Evolutionary conservation across 2,797 vertebrate genomes (phyloP), one percentile per base, ranked within the genome.

Genomic region (Coregonus ussuriensis): DNA sequence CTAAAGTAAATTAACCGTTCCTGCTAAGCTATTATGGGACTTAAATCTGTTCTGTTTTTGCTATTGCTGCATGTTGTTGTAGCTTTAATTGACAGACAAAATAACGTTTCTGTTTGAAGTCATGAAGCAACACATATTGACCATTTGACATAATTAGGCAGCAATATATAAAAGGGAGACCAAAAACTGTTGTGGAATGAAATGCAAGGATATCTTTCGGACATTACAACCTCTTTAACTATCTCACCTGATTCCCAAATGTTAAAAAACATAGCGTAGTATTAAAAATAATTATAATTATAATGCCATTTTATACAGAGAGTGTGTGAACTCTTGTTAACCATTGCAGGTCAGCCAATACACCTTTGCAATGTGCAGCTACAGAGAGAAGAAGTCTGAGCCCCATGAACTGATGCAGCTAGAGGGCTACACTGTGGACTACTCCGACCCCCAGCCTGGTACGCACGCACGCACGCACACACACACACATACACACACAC

Each of bases 331-430:
- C 47, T 9, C 9, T 66, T 77, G 68, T 80, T 75, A 41, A 16
- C 6, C 51, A 33, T 41, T 51, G 7, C 92, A 99, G 98, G 98
- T 99, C 82, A 99, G 98, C 91, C 98, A 99, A 85, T 99, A 99
- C 87, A 99, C 98, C 1, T 99, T 99, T 86, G 98, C 97, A 75
- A 99, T 99, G 97, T 99, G 98, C 93, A 99, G 97, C 92, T 99
- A 98, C 82, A 95, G 97, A 93, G 97, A 99, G 91, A 99, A 98
- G 89, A 99, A 98, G 82, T 96, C 97, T 0, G 98, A 99, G 83
- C 97, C 98, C 65, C 97, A 99, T 85, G 98, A 99, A 87, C 90
- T 99, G 86, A 98, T 99, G 97, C 98, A 98, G 84, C 93, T 99
- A 59, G 98, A 99, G 89, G 97, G 98, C 59, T 99, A 99, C 84